These are phyloP conservation scores for Acanthoscelides obtectus DNA, from an alignment of 2,888 invertebrate species.

Conservation along the genomic window DNA sequence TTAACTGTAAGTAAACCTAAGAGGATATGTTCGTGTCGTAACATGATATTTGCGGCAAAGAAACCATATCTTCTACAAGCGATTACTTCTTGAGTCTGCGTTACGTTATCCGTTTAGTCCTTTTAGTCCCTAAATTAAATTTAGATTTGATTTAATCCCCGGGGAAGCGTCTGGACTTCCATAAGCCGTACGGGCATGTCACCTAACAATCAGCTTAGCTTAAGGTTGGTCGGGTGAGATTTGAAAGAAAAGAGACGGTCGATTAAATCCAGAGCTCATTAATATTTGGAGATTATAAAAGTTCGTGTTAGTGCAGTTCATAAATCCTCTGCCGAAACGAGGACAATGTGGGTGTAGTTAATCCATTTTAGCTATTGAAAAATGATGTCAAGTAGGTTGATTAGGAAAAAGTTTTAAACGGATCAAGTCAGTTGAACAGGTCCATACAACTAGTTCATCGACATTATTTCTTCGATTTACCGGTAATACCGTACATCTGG, in stretches of 20 bases:
- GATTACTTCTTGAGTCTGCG: neutral
- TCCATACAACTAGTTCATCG: no score
- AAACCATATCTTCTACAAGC: neutral
- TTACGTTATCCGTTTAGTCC: neutral
- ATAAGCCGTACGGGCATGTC: neutral
- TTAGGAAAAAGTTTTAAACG: no score
- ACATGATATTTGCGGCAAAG: neutral
- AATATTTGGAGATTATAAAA: no score
- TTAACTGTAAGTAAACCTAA: neutral
- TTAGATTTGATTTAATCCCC: neutral
- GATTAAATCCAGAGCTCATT: neutral
- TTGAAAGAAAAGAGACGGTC: neutral
- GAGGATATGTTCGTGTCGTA: neutral
- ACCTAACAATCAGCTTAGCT: neutral
- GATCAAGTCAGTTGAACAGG: no score
- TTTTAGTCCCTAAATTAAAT: neutral
- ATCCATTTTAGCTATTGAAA: no score
- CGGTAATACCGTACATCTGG: no score
- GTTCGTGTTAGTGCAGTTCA: no score
- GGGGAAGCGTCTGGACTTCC: neutral
- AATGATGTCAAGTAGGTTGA: no score
- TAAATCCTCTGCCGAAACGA: no score
- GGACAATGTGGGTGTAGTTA: no score
- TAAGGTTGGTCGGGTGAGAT: neutral
- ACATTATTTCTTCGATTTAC: no score